A percentile compares a stretch with the other conserved stretches of the same genome.
Conservation (phyloP, 2,797 vertebrate genomes). For the Chelidonichthys spinosus region DNA sequence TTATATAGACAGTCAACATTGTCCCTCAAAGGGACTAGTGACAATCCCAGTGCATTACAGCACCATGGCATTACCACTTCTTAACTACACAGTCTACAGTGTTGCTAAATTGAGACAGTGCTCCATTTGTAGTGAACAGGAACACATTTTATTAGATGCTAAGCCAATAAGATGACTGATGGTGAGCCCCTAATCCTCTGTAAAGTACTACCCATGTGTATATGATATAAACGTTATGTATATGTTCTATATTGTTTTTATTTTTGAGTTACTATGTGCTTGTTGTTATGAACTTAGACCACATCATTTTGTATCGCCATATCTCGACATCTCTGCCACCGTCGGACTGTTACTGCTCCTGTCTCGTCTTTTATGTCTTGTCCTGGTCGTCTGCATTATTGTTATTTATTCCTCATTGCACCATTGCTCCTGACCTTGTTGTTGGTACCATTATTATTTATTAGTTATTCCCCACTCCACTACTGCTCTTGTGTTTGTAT, state of each 20-base stretch:
- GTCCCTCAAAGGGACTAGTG: constrained; percentile 34
- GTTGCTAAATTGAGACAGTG: constrained; percentile 38
- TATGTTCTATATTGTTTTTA: too few species aligned
- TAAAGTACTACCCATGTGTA: neutral
- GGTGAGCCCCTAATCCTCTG: neutral
- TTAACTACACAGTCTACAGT: constrained; percentile 45
- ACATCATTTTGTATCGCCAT: too few species aligned
- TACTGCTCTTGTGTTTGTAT: too few species aligned
- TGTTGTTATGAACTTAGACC: neutral
- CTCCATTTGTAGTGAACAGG: constrained; percentile 20
- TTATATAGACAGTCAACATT: constrained; percentile 56
- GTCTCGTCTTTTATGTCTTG: too few species aligned
- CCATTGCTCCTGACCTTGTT: too few species aligned
- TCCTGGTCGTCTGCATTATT: too few species aligned
- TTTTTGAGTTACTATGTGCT: neutral
- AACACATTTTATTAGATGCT: constrained; percentile 23
- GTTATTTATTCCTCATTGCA: too few species aligned
- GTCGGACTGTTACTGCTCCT: too few species aligned
- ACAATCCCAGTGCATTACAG: constrained; percentile 34
- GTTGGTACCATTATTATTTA: too few species aligned
- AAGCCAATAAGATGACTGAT: constrained; percentile 18
- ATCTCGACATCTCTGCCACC: too few species aligned
- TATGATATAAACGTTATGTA: too few species aligned
- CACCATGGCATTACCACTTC: constrained; percentile 45
- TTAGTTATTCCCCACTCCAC: too few species aligned